These are phyloP conservation scores for Heliocidaris erythrogramma DNA, from an alignment of 35 echinoderm and acorn worm species.

Conservation along the genomic window DNA sequence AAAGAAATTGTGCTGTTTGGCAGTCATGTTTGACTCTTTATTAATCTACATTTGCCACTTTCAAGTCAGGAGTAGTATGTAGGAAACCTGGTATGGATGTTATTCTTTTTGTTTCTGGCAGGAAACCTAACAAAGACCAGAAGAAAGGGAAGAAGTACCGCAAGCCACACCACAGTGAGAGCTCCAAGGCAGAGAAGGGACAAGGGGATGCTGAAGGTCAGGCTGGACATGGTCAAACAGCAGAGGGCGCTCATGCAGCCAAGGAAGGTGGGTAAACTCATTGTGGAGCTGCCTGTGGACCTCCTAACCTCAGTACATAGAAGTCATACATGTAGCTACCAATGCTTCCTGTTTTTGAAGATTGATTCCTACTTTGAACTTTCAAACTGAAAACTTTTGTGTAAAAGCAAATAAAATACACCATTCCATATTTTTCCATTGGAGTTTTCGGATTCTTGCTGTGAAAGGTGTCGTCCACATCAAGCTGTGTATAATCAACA, in stretches of 20 bases:
- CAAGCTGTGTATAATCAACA: no score
- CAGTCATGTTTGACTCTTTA: neutral
- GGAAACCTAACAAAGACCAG: slow-evolving; percentile 42
- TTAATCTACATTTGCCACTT: no score
- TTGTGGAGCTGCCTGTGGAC: neutral
- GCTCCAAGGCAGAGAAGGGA: slow-evolving; percentile 60
- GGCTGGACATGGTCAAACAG: neutral
- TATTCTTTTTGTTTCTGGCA: slow-evolving; percentile 19
- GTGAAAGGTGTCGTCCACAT: no score
- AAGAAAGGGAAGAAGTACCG: slow-evolving; percentile 48
- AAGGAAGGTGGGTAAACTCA: slow-evolving; percentile 19
- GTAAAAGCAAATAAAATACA: no score
- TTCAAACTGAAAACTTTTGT: no score
- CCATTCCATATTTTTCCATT: no score
- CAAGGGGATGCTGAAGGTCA: slow-evolving; percentile 59
- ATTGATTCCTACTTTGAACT: no score
- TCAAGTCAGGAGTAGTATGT: no score
- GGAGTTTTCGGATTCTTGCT: no score
- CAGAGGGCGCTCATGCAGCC: neutral
- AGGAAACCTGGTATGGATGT: neutral
- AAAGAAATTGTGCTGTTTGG: neutral
- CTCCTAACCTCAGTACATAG: no score
- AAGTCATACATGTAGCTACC: no score
- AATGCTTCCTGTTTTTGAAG: no score
- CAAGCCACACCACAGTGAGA: slow-evolving; percentile 48